Base-by-base conservation (phyloP, 2,113 vertebrate genomes). In the Entosphenus tridentatus region DNA sequence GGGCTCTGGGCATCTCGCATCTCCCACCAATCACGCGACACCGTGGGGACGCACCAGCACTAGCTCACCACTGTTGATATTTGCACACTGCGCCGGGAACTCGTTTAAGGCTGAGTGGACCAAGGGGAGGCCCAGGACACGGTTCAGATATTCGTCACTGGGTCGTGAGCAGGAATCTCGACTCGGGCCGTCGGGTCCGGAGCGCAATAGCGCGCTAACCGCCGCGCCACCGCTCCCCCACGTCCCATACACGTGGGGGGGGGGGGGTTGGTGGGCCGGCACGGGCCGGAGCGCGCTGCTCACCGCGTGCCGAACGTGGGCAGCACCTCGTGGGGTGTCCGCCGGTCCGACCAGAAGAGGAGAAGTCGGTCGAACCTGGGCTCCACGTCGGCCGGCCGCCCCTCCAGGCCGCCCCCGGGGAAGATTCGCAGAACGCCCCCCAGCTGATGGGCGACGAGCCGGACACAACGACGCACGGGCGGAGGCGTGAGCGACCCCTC, bases 281-380 rank as follows among this genome's bases (percentile, higher is more conserved):
- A 16, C n/a, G n/a, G 62, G 10, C 62, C 62, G n/a, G 62, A n/a
- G 18, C 62, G n/a, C 58, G 16, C n/a, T n/a, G 39, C 78, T 77
- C 72, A 92, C 88, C 87, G 85, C 69, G 82, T 89, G 72, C 84
- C 78, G 56, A 79, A 88, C 70, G 88, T 83, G 10, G 87, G 87
- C 71, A 86, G 88, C 73, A 92, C 88, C 78, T 89, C 86, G 7
- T 90, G 88, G 8, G 88, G 88, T 74, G 90, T 92, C 71, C 86
- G 81, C 70, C 87, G 83, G 74, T 92, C 87, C 1, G 87, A 92
- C 87, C 87, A 90, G 82, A 92, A 92, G 76, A 92, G 82, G 17
- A 92, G 83, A 78, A 92, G 77, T 13, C 87, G 80, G 75, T 92
- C 86, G 73, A 90, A 90, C 62, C 83, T 69, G 8, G 88, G 88